Conservation (phyloP, 2,888 invertebrate species). For the Sesia bembeciformis region DNA sequence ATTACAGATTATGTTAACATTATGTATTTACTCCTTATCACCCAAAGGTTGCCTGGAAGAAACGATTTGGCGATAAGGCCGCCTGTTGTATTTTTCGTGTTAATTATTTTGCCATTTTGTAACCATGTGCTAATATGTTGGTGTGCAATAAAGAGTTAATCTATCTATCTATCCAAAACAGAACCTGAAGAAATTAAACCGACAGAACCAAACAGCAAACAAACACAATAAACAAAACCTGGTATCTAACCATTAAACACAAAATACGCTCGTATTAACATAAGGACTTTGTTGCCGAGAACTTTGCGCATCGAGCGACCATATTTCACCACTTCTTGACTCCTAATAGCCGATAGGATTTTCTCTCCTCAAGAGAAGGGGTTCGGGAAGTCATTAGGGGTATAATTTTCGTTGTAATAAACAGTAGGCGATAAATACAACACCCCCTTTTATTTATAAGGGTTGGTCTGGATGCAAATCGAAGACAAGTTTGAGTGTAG, state of each 20-base stretch:
- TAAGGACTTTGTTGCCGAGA: constrained; percentile 41
- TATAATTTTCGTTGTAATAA: constrained; percentile 72
- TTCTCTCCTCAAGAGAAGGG: constrained; percentile 43
- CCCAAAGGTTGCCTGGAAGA: too few species aligned
- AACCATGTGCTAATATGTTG: too few species aligned
- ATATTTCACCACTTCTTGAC: constrained; percentile 64
- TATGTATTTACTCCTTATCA: too few species aligned
- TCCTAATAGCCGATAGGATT: constrained; percentile 73
- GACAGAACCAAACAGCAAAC: too few species aligned
- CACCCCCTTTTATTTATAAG: constrained; percentile 57
- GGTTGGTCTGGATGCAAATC: constrained; percentile 15
- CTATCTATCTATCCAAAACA: too few species aligned
- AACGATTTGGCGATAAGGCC: too few species aligned
- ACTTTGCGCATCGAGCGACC: constrained; percentile 29
- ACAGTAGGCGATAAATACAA: constrained; percentile 68
- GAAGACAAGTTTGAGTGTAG: background rate
- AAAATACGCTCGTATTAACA: constrained; percentile 42
- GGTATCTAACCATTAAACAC: constrained; percentile 1
- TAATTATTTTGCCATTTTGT: too few species aligned
- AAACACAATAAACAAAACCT: background rate
- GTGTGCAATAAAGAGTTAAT: too few species aligned
- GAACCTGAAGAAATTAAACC: too few species aligned
- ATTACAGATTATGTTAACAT: too few species aligned
- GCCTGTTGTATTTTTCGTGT: too few species aligned
- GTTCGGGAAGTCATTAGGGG: constrained; percentile 68